Base-by-base conservation (phyloP, 2,888 invertebrate genomes). In the Lacanobia oleracea region DNA sequence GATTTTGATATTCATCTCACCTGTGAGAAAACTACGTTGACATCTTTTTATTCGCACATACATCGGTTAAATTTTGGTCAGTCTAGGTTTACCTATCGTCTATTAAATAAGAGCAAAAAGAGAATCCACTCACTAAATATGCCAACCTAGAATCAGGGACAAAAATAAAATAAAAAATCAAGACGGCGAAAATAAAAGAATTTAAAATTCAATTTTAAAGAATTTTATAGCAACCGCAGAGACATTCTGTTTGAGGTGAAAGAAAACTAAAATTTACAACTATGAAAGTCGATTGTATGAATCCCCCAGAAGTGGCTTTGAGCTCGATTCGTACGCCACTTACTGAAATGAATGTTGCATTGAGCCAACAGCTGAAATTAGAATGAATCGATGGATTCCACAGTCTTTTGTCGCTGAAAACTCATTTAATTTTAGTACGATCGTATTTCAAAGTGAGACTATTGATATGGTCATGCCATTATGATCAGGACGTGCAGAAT, bases 221-320 rank as follows among this genome's bases (percentile, higher is more conserved):
- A 83, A 79, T 82, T 77, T 79, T 83, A 72, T 72, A 62, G 72
- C 68, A 71, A 67, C 73, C 82, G 66, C 67, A 75, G 53, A 82
- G 82, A 75, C 75, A 77, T 71, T 67, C 67, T 74, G 63, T 62
- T 78, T 66, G 79, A 84, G 81, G 77, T 71, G 67, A 83, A 86
- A 86, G 86, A 87, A 89, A 89, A 88, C 86, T 88, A 74, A 86
- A 90, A 88, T 89, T 88, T 89, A 91, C 87, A 86, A 88, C 88
- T 88, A 83, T 80, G 87, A 86, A 81, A 84, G 86, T 82, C 86
- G 88, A 90, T 89, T 87, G 89, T 87, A 87, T 88, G 90, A 89
- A 88, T 90, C 88, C 91, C 91, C 53, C 14, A 87, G n/a, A n/a
- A 86, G 90, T 80, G 79, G 75, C 71, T 76, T 63, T 53, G 69